Evolutionary conservation across 2,797 vertebrate species (phyloP).

Genomic region (Manis pentadactyla): DNA sequence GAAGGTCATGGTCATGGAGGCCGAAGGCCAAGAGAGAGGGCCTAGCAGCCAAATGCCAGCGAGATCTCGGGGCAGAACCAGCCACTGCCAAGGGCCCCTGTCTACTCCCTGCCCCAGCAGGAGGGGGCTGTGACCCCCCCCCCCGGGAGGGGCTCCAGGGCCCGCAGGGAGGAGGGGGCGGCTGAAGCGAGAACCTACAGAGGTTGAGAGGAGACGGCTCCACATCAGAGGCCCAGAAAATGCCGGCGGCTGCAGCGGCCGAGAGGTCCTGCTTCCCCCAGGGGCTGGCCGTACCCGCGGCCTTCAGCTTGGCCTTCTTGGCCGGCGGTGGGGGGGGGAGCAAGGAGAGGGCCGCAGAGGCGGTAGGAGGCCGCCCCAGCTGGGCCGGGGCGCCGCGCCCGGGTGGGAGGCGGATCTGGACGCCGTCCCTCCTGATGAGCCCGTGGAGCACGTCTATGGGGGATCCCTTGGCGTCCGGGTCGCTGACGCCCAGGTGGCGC

Average conservation of each 20-base stretch:
- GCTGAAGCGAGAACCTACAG: constrained; percentile 89
- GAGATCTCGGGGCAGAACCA: constrained; percentile 60
- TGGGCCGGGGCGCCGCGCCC: constrained; percentile 85
- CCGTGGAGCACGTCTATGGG: constrained; percentile 95
- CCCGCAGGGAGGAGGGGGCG: constrained; percentile 79
- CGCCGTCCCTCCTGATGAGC: constrained; percentile 94
- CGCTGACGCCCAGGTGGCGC: constrained; percentile 95
- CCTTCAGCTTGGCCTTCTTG: constrained; percentile 87
- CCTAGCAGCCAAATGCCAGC: constrained; percentile 55
- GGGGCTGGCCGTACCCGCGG: constrained; percentile 84
- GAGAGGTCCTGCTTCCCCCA: constrained; percentile 83
- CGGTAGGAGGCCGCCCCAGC: constrained; percentile 81
- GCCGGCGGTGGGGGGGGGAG: constrained; percentile 87
- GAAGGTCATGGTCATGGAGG: constrained; percentile 52
- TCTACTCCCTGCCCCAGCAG: constrained; percentile 69
- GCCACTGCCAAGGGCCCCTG: constrained; percentile 69
- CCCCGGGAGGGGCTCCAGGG: constrained; percentile 80
- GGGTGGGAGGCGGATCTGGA: constrained; percentile 91
- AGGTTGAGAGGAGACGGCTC: constrained; percentile 91
- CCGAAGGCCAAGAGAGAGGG: constrained; percentile 70
- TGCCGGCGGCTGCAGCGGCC: constrained; percentile 85
- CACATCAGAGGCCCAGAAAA: constrained; percentile 92
- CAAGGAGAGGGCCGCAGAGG: constrained; percentile 85
- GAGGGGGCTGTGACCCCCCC: constrained; percentile 67
- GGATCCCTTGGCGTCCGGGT: constrained; percentile 95